Percentiles rank a stretch among this genome's conserved stretches.
phyloP scores from a whole-genome alignment of 2,797 vertebrate species.

The Otolemur crassicaudatus region DNA sequence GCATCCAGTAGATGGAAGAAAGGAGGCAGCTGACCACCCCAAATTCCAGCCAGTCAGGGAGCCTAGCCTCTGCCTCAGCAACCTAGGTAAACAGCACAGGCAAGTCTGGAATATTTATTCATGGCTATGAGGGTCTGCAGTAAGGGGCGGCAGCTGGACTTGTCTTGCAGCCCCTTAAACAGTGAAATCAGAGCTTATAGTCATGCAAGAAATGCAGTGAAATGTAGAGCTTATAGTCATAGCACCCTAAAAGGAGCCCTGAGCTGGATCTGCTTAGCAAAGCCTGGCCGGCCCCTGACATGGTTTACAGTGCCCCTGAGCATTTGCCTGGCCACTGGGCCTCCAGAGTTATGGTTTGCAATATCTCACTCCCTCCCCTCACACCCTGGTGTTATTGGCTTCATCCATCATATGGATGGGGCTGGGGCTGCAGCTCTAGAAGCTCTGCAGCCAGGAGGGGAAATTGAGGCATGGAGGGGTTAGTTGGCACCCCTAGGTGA shows the following conservation, averaged over 20 bases:
- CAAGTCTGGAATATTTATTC: not conserved
- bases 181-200: not conserved
- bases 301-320: not conserved
- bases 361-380: not conserved
- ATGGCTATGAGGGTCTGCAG: not conserved
- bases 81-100: not conserved
- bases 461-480: slow-evolving; percentile 42
- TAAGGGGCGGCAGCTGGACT: not conserved
- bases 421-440: not conserved
- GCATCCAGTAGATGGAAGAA: no score
- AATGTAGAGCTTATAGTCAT: not conserved
- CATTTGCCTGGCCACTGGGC: not conserved
- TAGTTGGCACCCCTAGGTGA: accelerated
- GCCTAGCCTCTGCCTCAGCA: not conserved
- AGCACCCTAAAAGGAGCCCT: not conserved
- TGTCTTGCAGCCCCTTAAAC: not conserved
- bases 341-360: not conserved
- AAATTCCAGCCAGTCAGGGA: not conserved
- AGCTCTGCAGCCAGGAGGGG: not conserved
- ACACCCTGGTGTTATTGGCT: not conserved
- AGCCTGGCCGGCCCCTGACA: no score
- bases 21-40: not conserved
- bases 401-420: not conserved
- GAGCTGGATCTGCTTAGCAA: not conserved
- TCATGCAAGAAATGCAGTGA: not conserved